phyloP scores from a whole-genome alignment of 2,888 invertebrate species.

The Anthophora plumipes region DNA sequence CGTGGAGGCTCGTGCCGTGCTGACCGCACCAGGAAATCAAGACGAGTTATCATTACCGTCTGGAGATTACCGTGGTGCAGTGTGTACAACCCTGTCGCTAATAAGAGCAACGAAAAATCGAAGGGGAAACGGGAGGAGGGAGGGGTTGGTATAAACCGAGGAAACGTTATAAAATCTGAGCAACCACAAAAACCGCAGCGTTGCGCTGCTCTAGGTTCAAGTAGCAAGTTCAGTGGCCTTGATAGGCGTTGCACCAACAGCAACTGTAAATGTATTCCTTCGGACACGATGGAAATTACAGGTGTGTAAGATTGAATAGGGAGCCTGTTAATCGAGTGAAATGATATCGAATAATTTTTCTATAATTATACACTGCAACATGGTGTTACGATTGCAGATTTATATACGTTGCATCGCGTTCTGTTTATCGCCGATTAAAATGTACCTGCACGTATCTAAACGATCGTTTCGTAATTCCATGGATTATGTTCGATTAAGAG shows the following conservation, averaged over 20 bases:
- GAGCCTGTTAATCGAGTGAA: neutral
- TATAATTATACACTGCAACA: neutral
- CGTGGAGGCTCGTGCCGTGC: conserved; percentile 75
- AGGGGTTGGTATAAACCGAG: conserved; percentile 36
- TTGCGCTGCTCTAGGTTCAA: conserved; percentile 72
- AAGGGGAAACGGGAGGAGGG: conserved; percentile 5
- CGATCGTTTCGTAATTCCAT: neutral
- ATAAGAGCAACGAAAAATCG: conserved; percentile 70
- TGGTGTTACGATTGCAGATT: neutral
- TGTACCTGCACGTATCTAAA: neutral
- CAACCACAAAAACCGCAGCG: conserved; percentile 79
- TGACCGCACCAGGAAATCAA: conserved; percentile 79
- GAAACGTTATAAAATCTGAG: conserved; percentile 79
- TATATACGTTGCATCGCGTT: neutral
- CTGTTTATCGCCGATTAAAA: conserved; percentile 5
- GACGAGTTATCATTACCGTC: conserved; percentile 77
- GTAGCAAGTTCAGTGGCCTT: conserved; percentile 80
- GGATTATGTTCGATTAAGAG: neutral
- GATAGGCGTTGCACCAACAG: conserved; percentile 56
- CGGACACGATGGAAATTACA: conserved; percentile 26
- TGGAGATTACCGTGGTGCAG: conserved; percentile 66
- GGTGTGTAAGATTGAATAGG: conserved; percentile 3
- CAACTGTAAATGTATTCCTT: conserved; percentile 2
- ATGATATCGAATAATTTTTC: neutral
- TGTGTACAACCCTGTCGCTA: conserved; percentile 65